Evolutionary conservation across 2,888 invertebrate genomes (phyloP).

Genomic region (Drosophila falleni): DNA sequence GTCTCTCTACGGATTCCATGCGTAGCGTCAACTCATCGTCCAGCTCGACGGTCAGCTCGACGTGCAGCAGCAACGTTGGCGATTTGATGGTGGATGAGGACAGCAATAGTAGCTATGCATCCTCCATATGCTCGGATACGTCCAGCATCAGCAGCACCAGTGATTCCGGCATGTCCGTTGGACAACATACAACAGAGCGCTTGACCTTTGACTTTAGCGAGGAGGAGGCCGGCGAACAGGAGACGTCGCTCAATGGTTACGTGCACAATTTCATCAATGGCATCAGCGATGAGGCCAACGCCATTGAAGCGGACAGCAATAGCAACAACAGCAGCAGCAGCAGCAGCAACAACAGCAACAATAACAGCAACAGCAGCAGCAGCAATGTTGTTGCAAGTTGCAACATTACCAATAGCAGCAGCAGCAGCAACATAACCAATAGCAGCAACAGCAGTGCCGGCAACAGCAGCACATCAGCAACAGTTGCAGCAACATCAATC

Average conservation of each 20-base stretch:
- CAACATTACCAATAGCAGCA: slow-evolving; percentile 15
- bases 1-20: slow-evolving; percentile 81
- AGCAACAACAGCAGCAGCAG: slow-evolving; percentile 27
- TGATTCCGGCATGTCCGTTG: slow-evolving; percentile 64
- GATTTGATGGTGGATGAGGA: slow-evolving; percentile 76
- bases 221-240: slow-evolving; percentile 80
- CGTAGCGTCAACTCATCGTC: slow-evolving; percentile 55
- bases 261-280: slow-evolving; percentile 85
- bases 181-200: slow-evolving; percentile 62
- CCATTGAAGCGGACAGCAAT: slow-evolving; percentile 59
- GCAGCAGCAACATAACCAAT: background rate
- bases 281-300: slow-evolving; percentile 79
- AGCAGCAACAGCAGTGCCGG: slow-evolving; percentile 3
- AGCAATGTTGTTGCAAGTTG: slow-evolving; percentile 9
- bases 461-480: slow-evolving; percentile 27
- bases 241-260: slow-evolving; percentile 84
- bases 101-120: slow-evolving; percentile 74
- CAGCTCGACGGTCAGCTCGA: slow-evolving; percentile 75
- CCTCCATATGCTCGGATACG: slow-evolving; percentile 65
- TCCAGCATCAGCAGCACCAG: slow-evolving; percentile 23
- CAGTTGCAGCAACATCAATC: slow-evolving; percentile 6
- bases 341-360: slow-evolving; percentile 16
- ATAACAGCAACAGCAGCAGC: slow-evolving; percentile 23
- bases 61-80: background rate
- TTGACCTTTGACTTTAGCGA: slow-evolving; percentile 84